Evolutionary conservation across 1,140 invertebrate genomes (phyloP), one percentile per base, ranked within the genome.

Genomic region (Lepidurus apus): DNA sequence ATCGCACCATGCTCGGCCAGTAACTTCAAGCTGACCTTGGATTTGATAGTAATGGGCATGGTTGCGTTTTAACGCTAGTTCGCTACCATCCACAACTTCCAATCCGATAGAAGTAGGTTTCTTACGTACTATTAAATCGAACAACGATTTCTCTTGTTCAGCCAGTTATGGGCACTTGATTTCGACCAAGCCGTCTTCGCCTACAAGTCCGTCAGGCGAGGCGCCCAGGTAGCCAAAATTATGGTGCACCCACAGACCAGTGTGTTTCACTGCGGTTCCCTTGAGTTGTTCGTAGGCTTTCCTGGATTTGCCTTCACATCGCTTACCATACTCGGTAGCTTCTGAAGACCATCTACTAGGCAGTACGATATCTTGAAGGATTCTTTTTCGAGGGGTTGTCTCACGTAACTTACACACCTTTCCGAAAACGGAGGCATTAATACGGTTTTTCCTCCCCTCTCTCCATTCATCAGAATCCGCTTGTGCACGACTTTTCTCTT

Each of bases 31-130:
- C 76, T 87, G 85, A 24, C 84, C 84, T 78, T 85, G 84, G 43
- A 86, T 79, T 81, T 86, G 85, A 80, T 82, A 85, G 80, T 83
- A 86, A 80, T 85, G 85, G 26, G 80, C n/a, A 80, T 85, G 83
- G 42, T 76, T 82, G 80, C 78, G 80, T 73, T 84, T 85, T 45
- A 86, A 47, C 2, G 45, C 45, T 17, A 47, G 45, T 17, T 47
- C 45, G 45, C 45, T 47, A 47, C 45, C 45, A 47, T 47, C 17
- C 17, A 47, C 45, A 47, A 47, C 45, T 47, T 47, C 17, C 45
- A 47, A 17, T 47, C 45, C 45, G 45, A 47, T 47, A 10, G 45
- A 47, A 47, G 8, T 17, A 47, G 45, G 45, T 47, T 47, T 47
- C 45, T 47, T 47, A 17, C 45, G 8, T 9, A 47, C 45, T 47